Evolutionary conservation across 1,140 invertebrate species (phyloP), one percentile per base, ranked within the genome.

Genomic region (Oryctes rhinoceros): DNA sequence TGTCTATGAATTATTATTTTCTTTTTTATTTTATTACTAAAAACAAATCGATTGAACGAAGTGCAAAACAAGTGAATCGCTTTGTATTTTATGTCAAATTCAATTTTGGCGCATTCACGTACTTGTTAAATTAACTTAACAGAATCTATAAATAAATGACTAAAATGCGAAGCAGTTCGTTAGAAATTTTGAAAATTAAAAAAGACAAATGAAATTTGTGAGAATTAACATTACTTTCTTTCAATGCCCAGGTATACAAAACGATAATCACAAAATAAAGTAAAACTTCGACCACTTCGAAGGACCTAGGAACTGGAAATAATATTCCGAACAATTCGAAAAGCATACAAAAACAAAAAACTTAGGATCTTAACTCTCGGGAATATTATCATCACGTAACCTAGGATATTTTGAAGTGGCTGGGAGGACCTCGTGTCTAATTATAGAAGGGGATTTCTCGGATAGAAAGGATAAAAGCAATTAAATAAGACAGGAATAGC

Each of bases 211-310:
- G 13, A 9, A 76, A 44, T 76, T 76, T 44, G 3, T 39, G 18
- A 18, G 37, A 49, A 44, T 76, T 76, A 76, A 76, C 20, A 76
- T 39, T 5, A 71, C 7, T 76, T 76, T 76, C 47, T 37, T 76
- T 76, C 75, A 76, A 76, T 49, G 75, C 75, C 75, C 20, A 48
- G 75, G 75, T 48, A 13, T 24, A 76, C 75, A 76, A 76, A 47
- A 44, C 18, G 7, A 47, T 47, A 47, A 76, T 44, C 75, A 49
- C 47, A 48, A 76, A 76, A 20, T 76, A 47, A 59, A 15, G 15
- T 18, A 59, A 59, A 59, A 59, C 53, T 53, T 53, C 13, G 37
- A 13, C 20, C 67, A 74, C 67, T 74, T 74, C 37, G 67, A 74
- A 74, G 67, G 67, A n/a, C 67, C 67, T 74, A 74, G 67, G 67